A percentile compares a stretch with the other conserved stretches of the same genome.
phyloP scores from a whole-genome alignment of 2,888 invertebrate genomes.

The Cataglyphis livida region DNA sequence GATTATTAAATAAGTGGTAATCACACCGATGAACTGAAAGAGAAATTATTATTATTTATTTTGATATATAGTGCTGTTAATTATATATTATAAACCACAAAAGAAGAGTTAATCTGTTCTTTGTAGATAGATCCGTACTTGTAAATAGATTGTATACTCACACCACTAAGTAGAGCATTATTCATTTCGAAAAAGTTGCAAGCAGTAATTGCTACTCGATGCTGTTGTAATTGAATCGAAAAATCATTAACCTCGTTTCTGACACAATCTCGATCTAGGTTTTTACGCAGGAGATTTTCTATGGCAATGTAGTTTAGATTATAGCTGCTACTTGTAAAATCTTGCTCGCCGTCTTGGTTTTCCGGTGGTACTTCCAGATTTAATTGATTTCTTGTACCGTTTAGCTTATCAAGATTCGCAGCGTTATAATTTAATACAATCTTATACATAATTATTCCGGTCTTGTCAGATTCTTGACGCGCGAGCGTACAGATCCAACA shows the following conservation, averaged over 20 bases:
- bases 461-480: conserved; percentile 72
- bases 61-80: background rate
- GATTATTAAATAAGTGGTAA: conserved; percentile 80
- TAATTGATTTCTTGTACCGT: background rate
- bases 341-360: conserved; percentile 3
- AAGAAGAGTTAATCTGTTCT: background rate
- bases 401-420: conserved; percentile 31
- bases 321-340: conserved; percentile 15
- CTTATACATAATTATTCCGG: conserved; percentile 69
- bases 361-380: conserved; percentile 27
- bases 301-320: conserved; percentile 55
- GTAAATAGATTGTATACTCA: conserved; percentile 63
- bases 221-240: conserved; percentile 75
- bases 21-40: conserved; percentile 79
- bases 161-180: conserved; percentile 76
- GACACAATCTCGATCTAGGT: conserved; percentile 65
- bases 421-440: conserved; percentile 66
- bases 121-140: too few species aligned
- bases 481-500: conserved; percentile 76
- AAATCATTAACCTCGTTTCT: conserved; percentile 78
- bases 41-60: conserved; percentile 40
- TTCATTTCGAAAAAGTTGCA: conserved; percentile 79
- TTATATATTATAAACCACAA: background rate
- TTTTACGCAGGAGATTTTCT: conserved; percentile 58
- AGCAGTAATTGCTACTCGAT: conserved; percentile 74